A percentile compares a stretch with the other conserved stretches of the same genome.
Conservation (phyloP, 2,888 invertebrate species). For the Diaprepes abbreviatus region DNA sequence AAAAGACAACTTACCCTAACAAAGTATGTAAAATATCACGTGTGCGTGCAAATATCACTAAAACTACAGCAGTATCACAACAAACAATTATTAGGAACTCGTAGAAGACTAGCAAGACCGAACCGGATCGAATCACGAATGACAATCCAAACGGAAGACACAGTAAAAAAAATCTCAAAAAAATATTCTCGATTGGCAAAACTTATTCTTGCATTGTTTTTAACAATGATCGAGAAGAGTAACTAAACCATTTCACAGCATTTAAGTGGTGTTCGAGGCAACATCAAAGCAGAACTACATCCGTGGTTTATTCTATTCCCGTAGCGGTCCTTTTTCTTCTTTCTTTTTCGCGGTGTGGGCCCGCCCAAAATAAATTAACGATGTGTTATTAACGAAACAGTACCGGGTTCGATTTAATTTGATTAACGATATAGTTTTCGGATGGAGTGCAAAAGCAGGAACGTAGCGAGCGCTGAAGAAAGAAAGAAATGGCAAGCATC, state of each 20-base stretch:
- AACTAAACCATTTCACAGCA: constrained; percentile 43
- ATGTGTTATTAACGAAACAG: constrained; percentile 44
- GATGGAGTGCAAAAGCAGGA: constrained; percentile 48
- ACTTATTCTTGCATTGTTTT: constrained; percentile 31
- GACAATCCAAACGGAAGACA: constrained; percentile 25
- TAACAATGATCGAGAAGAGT: constrained; percentile 34
- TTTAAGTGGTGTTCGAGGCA: constrained; percentile 25
- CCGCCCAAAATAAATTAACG: constrained; percentile 44
- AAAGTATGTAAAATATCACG: constrained; percentile 34
- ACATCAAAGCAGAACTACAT: constrained; percentile 36
- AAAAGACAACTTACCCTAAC: constrained; percentile 36
- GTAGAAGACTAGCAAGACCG: constrained; percentile 36
- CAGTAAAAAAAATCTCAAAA: neutral
- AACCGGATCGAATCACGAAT: constrained; percentile 31
- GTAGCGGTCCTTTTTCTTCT: constrained; percentile 39
- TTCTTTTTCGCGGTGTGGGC: constrained; percentile 38
- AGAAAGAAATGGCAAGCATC: constrained; percentile 51
- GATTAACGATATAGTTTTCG: constrained; percentile 48
- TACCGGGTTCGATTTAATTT: constrained; percentile 49
- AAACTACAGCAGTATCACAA: constrained; percentile 38
- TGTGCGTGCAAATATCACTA: constrained; percentile 24
- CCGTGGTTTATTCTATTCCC: constrained; percentile 42
- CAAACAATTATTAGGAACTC: constrained; percentile 41
- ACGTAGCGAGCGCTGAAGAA: constrained; percentile 45
- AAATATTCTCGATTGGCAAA: constrained; percentile 26